Conservation (phyloP, 1,140 invertebrate genomes). For the Drosophila bipectinata region DNA sequence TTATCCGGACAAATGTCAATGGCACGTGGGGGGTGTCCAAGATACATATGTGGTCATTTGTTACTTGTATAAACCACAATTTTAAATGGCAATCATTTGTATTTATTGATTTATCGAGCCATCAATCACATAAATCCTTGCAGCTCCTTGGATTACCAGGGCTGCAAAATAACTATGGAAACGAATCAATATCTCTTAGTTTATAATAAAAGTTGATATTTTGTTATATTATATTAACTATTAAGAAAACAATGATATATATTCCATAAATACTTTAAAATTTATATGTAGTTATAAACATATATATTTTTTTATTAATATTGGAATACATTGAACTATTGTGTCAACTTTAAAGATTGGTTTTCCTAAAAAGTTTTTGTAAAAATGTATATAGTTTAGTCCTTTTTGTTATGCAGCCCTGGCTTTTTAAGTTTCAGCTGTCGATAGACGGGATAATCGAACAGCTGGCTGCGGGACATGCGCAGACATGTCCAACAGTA, state of each 20-base stretch:
- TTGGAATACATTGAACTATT: background rate
- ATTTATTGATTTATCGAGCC: conserved; percentile 22
- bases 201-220: background rate
- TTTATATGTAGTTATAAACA: background rate
- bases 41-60: background rate
- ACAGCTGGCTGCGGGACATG: conserved; percentile 30
- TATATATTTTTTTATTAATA: background rate
- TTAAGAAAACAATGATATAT: background rate
- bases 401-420: background rate
- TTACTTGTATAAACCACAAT: background rate
- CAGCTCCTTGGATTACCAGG: background rate
- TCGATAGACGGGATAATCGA: conserved; percentile 23
- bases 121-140: background rate
- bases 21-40: too few species aligned
- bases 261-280: background rate
- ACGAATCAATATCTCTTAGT: background rate
- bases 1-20: background rate
- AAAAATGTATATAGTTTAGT: background rate
- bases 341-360: background rate
- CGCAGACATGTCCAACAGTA: conserved; percentile 11
- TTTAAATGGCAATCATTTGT: background rate
- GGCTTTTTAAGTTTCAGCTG: conserved; percentile 9
- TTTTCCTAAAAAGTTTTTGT: background rate
- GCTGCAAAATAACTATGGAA: background rate
- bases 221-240: background rate